Base-by-base conservation (phyloP, 1,140 invertebrate species). In the Drosophila truncata region DNA sequence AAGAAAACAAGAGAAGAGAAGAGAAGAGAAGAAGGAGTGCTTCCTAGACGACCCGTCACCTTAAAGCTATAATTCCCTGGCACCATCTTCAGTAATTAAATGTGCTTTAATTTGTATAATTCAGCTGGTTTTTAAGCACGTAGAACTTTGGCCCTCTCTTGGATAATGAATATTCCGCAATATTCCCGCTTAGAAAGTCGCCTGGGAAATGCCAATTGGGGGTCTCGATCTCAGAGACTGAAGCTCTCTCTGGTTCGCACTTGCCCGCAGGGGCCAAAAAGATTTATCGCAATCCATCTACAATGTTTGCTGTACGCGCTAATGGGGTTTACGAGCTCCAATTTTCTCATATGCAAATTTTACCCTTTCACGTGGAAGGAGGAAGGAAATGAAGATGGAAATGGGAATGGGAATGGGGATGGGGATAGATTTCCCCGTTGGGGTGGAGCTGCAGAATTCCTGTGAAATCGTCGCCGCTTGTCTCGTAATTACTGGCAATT, bases 401-500 rank as follows among this genome's bases (percentile, higher is more conserved):
- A n/a, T n/a, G 29, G 29, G 8, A 35, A 37, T 55, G 55, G 25
- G 39, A 59, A 69, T 42, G 35, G n/a, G 49, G 31, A 50, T 50
- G 49, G 11, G 49, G 10, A 50, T 50, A 11, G 49, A 50, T 31
- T 18, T 27, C 4, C 25, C 25, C 13, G n/a, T 13, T 16, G 18
- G 1, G 42, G 59, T 33, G 44, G 59, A 44, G 44, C n/a, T 13
- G 27, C 25, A 64, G 60, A 90, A 74, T 90, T 90, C 85, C 77
- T 85, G 82, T 74, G 85, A 90, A 88, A 90, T 91, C 64, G 78
- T 91, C 86, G 69, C 79, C 78, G 81, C 73, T 80, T 73, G 76
- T 80, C 60, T 61, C 75, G 78, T 90, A 91, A 90, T 90, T 90
- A 91, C 67, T 63, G 49, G 71, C 85, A 90, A 90, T 90, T 90